Conservation (phyloP, 2,888 invertebrate species). For the Sinhomidia bicolor region DNA sequence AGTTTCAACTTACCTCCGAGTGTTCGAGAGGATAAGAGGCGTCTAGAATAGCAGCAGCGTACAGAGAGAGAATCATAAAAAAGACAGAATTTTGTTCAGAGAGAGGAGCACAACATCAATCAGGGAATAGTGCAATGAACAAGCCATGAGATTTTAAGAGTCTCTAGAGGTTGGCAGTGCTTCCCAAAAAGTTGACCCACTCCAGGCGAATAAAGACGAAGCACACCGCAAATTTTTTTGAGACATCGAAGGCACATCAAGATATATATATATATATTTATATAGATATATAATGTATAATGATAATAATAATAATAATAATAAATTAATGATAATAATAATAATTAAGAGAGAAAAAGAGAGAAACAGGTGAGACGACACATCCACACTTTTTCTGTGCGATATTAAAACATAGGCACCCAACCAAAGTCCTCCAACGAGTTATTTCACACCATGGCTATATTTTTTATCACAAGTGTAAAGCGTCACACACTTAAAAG, state of each 20-base stretch:
- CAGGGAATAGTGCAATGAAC: constrained; percentile 78
- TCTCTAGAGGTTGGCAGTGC: constrained; percentile 79
- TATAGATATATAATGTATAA: constrained; percentile 67
- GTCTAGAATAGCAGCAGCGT: constrained; percentile 80
- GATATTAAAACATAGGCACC: constrained; percentile 67
- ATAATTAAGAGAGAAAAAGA: constrained; percentile 70
- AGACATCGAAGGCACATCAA: constrained; percentile 80
- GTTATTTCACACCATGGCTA: constrained; percentile 34
- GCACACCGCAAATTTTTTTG: constrained; percentile 79
- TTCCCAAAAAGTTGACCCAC: constrained; percentile 76
- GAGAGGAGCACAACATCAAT: constrained; percentile 80
- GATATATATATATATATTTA: constrained; percentile 71
- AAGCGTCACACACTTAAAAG: constrained; percentile 5
- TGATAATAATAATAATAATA: constrained; percentile 40
- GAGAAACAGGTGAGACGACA: constrained; percentile 79
- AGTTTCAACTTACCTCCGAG: constrained; percentile 80
- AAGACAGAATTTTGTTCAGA: constrained; percentile 79
- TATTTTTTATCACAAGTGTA: neutral
- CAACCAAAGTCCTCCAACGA: constrained; percentile 58
- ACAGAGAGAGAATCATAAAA: constrained; percentile 80
- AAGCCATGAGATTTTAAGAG: constrained; percentile 77
- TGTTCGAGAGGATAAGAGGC: constrained; percentile 80
- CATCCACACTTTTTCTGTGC: constrained; percentile 76
- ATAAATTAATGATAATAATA: constrained; percentile 48
- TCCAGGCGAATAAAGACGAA: constrained; percentile 76